phyloP scores from a whole-genome alignment of 2,888 invertebrate species.

The Oxycera nigricornis region DNA sequence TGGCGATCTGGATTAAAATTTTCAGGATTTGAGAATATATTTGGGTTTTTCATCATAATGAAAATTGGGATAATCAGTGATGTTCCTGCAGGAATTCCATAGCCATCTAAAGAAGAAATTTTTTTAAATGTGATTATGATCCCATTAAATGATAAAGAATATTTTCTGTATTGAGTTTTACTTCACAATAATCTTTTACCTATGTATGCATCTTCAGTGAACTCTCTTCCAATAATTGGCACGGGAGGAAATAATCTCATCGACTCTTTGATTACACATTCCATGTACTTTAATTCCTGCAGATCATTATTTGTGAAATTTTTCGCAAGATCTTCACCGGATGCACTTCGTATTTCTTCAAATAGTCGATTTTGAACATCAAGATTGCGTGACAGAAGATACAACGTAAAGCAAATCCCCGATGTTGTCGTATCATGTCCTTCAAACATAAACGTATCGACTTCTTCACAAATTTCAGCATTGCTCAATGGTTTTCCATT shows the following conservation, averaged over 20 bases:
- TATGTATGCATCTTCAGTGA: constrained; percentile 65
- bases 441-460: constrained; percentile 77
- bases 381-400: constrained; percentile 54
- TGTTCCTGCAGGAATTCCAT: constrained; percentile 53
- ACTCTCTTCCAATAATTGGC: constrained; percentile 66
- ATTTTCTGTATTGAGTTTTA: too few species aligned
- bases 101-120: constrained; percentile 51
- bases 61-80: constrained; percentile 56
- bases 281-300: constrained; percentile 61
- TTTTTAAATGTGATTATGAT: too few species aligned
- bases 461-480: constrained; percentile 70
- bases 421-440: constrained; percentile 59
- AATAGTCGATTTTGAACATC: constrained; percentile 54
- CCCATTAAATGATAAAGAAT: too few species aligned
- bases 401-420: constrained; percentile 54
- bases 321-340: constrained; percentile 50
- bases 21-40: constrained; percentile 53
- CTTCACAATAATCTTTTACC: too few species aligned
- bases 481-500: constrained; percentile 66
- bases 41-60: constrained; percentile 54
- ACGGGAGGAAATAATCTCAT: constrained; percentile 72
- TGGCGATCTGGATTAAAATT: constrained; percentile 58
- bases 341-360: constrained; percentile 52
- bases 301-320: constrained; percentile 50
- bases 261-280: constrained; percentile 72